A percentile compares a stretch with the other conserved stretches of the same genome.
Conservation (phyloP, 2,888 invertebrate genomes). For the Dioctria rufipes region DNA sequence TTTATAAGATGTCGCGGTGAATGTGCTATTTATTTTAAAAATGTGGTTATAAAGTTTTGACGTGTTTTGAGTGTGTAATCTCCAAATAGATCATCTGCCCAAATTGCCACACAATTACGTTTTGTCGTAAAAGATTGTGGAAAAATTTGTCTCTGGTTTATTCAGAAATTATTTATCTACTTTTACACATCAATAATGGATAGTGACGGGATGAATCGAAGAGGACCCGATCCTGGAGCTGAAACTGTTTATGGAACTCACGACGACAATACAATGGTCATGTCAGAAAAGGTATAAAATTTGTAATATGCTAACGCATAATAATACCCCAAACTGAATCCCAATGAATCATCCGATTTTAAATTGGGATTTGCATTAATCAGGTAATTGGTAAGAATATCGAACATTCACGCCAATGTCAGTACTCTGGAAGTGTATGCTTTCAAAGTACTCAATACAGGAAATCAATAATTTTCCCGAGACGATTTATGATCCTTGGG, state of each 20-base stretch:
- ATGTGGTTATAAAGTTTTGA: conserved; percentile 49
- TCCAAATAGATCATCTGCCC: background rate
- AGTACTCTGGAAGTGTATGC: conserved; percentile 12
- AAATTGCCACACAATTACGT: conserved; percentile 46
- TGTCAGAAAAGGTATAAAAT: conserved; percentile 89
- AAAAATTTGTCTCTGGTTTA: conserved; percentile 56
- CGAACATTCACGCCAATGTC: conserved; percentile 2
- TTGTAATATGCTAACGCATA: background rate
- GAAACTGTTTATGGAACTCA: conserved; percentile 96
- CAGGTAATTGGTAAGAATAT: background rate
- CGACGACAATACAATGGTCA: conserved; percentile 95
- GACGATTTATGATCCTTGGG: conserved; percentile 33
- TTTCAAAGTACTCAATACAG: background rate
- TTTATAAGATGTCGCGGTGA: conserved; percentile 44
- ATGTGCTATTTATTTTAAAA: conserved; percentile 44
- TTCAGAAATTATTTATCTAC: conserved; percentile 55
- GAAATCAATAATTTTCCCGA: conserved; percentile 40
- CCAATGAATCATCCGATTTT: conserved; percentile 19
- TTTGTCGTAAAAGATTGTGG: conserved; percentile 36
- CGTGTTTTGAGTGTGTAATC: conserved; percentile 47
- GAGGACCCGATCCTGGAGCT: conserved; percentile 74
- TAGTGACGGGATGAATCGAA: conserved; percentile 58
- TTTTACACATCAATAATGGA: conserved; percentile 57
- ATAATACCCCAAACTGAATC: background rate
- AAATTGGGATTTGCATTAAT: conserved; percentile 28